Evolutionary conservation across 2,797 vertebrate species (phyloP).

Genomic region (Gallinago nigripennis): DNA sequence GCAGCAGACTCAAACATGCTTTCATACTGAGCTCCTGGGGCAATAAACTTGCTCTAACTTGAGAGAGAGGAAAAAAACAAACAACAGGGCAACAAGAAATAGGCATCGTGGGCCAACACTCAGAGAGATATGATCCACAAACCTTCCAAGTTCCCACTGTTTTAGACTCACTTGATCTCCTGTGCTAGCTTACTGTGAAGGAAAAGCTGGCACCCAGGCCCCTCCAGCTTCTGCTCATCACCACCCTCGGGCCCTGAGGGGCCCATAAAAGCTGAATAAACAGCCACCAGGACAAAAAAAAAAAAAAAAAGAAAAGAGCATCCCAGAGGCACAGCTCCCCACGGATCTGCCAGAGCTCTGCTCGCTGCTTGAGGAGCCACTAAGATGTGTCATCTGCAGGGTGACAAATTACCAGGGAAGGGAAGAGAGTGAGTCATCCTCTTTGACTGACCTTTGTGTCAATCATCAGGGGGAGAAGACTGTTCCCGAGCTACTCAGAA

Average conservation of each 20-base stretch:
- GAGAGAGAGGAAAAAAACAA: background rate
- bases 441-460: background rate
- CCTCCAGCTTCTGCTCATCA: background rate
- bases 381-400: background rate
- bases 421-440: background rate
- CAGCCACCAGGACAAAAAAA: background rate
- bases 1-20: accelerated
- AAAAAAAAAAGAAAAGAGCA: background rate
- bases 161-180: background rate
- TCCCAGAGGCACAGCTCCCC: background rate
- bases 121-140: accelerated
- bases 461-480: background rate
- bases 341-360: background rate
- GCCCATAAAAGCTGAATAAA: accelerated
- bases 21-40: background rate
- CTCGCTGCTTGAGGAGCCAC: background rate
- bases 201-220: background rate
- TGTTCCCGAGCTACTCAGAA: accelerated
- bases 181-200: background rate
- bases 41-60: background rate
- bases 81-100: background rate
- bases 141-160: background rate
- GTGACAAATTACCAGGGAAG: background rate
- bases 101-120: background rate
- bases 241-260: background rate